These are phyloP conservation scores for Calliopum simillimum DNA, from an alignment of 2,888 invertebrate species.

Conservation along the genomic window DNA sequence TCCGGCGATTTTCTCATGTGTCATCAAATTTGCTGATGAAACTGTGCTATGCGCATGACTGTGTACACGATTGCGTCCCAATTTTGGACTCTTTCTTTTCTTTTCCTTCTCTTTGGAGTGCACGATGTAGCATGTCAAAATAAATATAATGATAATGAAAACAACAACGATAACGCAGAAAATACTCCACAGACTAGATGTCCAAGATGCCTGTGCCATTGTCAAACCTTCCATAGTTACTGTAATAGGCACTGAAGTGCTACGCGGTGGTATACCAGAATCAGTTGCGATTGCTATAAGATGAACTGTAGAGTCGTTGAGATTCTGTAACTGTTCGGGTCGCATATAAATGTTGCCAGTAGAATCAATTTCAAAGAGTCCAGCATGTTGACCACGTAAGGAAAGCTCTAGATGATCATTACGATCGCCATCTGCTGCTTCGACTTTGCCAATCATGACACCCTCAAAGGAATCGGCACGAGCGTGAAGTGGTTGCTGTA, in stretches of 20 bases:
- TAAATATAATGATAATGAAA: slow-evolving; percentile 79
- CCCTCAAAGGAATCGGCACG: slow-evolving; percentile 62
- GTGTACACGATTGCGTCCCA: slow-evolving; percentile 65
- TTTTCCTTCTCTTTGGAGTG: slow-evolving; percentile 69
- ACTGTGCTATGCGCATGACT: slow-evolving; percentile 65
- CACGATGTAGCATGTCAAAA: slow-evolving; percentile 82
- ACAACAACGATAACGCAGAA: slow-evolving; percentile 80
- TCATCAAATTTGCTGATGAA: slow-evolving; percentile 65
- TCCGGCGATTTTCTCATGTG: slow-evolving; percentile 61
- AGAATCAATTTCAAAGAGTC: slow-evolving; percentile 63
- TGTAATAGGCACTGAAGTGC: slow-evolving; percentile 76
- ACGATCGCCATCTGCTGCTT: slow-evolving; percentile 89
- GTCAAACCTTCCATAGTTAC: slow-evolving; percentile 72
- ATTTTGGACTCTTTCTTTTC: slow-evolving; percentile 52
- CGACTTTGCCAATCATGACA: slow-evolving; percentile 74
- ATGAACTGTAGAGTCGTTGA: slow-evolving; percentile 74
- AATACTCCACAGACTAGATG: slow-evolving; percentile 69
- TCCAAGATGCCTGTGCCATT: slow-evolving; percentile 67
- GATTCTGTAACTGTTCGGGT: slow-evolving; percentile 67
- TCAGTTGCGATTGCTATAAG: slow-evolving; percentile 87
- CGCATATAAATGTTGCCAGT: slow-evolving; percentile 73
- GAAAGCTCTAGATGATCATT: slow-evolving; percentile 80
- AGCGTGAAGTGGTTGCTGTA: slow-evolving; percentile 56
- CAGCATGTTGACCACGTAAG: slow-evolving; percentile 77
- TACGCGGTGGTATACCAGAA: slow-evolving; percentile 85